Evolutionary conservation across 2,797 vertebrate species (phyloP).

Genomic region (Acestrorhynchus altus): DNA sequence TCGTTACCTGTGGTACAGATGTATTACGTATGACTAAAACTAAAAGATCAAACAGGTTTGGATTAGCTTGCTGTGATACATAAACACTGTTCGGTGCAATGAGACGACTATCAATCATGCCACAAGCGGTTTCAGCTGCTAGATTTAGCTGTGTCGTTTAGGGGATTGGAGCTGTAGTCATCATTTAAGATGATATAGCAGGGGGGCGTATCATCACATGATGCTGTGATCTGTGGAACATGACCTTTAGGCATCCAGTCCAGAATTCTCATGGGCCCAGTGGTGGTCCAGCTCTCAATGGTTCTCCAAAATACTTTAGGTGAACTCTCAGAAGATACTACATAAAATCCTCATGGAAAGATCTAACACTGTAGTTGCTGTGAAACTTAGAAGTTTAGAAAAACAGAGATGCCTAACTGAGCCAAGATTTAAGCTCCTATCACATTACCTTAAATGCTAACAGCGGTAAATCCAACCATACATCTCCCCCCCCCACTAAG

Average conservation of each 20-base stretch:
- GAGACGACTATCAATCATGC: not conserved
- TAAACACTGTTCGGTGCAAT: not conserved
- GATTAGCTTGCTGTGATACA: not conserved
- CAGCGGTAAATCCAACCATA: constrained; percentile 25
- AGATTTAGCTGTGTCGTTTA: constrained; percentile 8
- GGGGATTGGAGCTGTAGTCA: constrained; percentile 5
- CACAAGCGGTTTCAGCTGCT: not conserved
- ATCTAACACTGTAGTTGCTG: no score
- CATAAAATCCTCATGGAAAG: no score
- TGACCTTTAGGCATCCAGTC: constrained; percentile 34
- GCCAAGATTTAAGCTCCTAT: constrained; percentile 21
- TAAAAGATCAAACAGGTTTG: not conserved
- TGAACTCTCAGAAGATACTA: no score
- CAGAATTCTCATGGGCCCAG: not conserved
- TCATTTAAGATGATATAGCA: constrained; percentile 11
- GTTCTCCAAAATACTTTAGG: not conserved
- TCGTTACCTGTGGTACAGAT: not conserved
- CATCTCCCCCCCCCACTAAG: not conserved
- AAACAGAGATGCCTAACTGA: constrained; percentile 14
- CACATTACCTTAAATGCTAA: constrained; percentile 36
- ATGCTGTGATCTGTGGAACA: constrained; percentile 25
- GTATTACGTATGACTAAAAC: not conserved
- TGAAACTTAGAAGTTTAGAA: no score
- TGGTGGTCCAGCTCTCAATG: not conserved
- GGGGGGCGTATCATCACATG: constrained; percentile 15